Base-by-base conservation (phyloP, 2,888 invertebrate genomes). In the Colletes collaris region DNA sequence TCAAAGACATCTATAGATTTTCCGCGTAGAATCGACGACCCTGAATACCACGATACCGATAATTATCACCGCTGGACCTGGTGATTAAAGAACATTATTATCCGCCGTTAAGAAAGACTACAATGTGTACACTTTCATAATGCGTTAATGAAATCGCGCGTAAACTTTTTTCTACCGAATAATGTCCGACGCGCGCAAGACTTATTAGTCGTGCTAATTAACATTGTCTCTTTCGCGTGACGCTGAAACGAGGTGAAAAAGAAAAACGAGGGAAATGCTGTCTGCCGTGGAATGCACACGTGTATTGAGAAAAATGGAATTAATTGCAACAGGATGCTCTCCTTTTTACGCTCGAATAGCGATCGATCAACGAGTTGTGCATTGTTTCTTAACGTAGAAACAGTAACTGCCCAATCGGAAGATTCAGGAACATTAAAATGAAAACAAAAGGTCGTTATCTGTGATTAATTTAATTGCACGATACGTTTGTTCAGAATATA, bases 1-100 rank as follows among this genome's bases (percentile, higher is more conserved):
- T 50, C 19, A 37, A 16, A 63, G 11, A 44, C 37, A 63, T n/a
- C 44, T 10, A 19, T 46, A 63, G 46, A 71, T 56, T 56, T 44
- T 40, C 62, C 27, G 46, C 56, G 40, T 44, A 37, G 72, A 59
- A 72, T 72, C 49, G 16, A 13, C 55, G 65, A 55, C 65, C 59
- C 46, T 73, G 71, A 71, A 64, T 37, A 50, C 4, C 0, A 52
- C 71, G 46, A 59, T 52, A 37, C 58, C 35, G 70, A 64, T 75
- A 71, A 71, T 73, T 13, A 73, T 60, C 64, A 6, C 27, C 0
- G n/a, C 7, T 16, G 46, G 27, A 11, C 13, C 67, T n/a, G 19
- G 16, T 44, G 37, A 73, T 65, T 76, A 73, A 59, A 49, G 16
- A 60, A 13, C 65, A 44, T 60, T 60, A 60, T 55, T 55, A 16